Conservation (phyloP, 2,888 invertebrate genomes). For the Apeira syringaria region DNA sequence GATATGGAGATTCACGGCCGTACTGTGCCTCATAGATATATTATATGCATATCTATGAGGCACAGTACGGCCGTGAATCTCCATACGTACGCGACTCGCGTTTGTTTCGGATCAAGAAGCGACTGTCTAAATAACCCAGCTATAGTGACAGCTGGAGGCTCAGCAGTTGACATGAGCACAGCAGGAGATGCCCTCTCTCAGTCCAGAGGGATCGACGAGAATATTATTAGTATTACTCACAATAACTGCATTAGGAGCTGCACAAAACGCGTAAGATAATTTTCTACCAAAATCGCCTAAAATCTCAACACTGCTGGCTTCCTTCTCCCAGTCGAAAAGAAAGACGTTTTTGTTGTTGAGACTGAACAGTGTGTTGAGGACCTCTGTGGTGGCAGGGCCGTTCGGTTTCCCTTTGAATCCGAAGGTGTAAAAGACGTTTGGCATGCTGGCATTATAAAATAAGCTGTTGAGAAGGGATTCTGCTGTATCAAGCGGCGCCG, state of each 20-base stretch:
- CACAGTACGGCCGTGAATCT: no score
- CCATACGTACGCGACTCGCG: no score
- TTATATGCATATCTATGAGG: no score
- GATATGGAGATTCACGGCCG: no score
- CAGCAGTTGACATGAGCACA: no score
- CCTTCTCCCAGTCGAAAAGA: constrained; percentile 25
- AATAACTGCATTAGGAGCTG: background rate
- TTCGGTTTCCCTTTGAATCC: constrained; percentile 11
- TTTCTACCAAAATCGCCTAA: background rate
- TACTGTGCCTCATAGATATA: no score
- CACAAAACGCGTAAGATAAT: background rate
- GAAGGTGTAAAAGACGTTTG: constrained; percentile 15
- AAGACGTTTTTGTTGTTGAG: constrained; percentile 15
- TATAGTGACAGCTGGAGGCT: no score
- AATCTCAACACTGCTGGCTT: constrained; percentile 17
- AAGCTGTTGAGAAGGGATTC: constrained; percentile 7
- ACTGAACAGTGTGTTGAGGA: constrained; percentile 6
- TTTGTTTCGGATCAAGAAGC: no score
- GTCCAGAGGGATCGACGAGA: no score
- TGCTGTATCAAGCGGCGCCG: constrained; percentile 3
- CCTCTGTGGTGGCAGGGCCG: constrained; percentile 6
- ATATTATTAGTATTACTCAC: background rate
- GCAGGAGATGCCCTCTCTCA: no score
- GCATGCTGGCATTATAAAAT: background rate
- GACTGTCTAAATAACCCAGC: no score